Conservation (phyloP, 2,113 vertebrate species). For the Tetraodon nigroviridis region DNA sequence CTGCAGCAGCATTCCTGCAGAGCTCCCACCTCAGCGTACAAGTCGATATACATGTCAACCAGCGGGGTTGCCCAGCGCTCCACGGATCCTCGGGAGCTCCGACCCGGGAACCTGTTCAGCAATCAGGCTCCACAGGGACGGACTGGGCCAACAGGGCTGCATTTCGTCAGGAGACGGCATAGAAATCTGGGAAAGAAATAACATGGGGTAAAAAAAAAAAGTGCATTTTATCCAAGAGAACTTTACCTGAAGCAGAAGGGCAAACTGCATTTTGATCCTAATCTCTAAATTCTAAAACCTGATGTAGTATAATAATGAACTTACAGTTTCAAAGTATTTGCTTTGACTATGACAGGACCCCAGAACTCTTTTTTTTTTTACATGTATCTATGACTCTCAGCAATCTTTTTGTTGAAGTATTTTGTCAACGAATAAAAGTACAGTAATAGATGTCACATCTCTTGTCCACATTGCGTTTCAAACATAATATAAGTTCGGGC, state of each 20-base stretch:
- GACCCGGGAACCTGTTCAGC: slow-evolving; percentile 65
- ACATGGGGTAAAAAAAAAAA: neutral
- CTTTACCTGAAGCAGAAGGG: neutral
- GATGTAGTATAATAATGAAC: no score
- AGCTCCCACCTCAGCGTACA: slow-evolving; percentile 76
- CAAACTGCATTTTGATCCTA: neutral
- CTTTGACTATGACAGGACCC: no score
- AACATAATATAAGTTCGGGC: no score
- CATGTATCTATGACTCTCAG: no score
- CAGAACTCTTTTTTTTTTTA: no score
- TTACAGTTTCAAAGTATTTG: no score
- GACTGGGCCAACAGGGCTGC: slow-evolving; percentile 38
- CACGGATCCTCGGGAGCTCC: slow-evolving; percentile 74
- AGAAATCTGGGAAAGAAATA: slow-evolving; percentile 15
- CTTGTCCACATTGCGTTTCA: no score
- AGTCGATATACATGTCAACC: slow-evolving; percentile 77
- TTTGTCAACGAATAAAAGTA: no score
- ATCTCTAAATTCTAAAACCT: no score
- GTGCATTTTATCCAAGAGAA: neutral
- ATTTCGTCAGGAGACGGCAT: slow-evolving; percentile 53
- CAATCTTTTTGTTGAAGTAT: no score
- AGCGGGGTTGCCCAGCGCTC: slow-evolving; percentile 70
- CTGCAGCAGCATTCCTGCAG: neutral
- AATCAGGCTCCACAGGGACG: slow-evolving; percentile 78
- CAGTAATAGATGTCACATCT: no score